Conservation (phyloP, 2,113 vertebrate genomes). For the Acanthisitta chloris region DNA sequence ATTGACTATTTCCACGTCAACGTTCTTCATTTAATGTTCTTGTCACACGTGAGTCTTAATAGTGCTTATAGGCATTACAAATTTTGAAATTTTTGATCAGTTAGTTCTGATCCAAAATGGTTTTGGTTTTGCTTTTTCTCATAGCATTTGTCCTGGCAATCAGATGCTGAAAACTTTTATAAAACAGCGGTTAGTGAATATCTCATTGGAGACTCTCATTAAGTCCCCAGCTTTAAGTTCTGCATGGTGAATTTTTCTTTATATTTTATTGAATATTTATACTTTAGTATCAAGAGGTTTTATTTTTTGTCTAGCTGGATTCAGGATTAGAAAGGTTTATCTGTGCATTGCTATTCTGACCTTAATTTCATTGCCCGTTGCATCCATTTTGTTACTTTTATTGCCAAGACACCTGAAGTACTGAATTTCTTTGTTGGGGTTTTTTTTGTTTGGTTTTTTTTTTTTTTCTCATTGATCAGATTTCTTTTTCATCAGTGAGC, state of each 20-base stretch:
- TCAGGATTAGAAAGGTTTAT: neutral
- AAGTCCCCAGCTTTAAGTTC: neutral
- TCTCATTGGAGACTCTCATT: neutral
- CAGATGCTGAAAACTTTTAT: neutral
- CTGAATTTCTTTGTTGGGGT: neutral
- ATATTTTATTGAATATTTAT: neutral
- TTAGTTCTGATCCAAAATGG: neutral
- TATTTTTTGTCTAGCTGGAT: neutral
- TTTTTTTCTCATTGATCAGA: neutral
- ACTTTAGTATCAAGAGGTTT: neutral
- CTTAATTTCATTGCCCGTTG: neutral
- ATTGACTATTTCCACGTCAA: neutral
- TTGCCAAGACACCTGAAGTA: neutral
- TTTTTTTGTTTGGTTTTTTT: neutral
- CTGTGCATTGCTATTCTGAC: neutral
- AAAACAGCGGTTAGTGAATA: neutral
- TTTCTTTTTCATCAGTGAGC: neutral
- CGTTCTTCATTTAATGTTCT: neutral
- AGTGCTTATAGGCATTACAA: neutral
- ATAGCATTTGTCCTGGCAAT: neutral
- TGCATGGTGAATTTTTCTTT: neutral
- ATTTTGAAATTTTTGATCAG: neutral
- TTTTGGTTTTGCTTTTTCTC: neutral
- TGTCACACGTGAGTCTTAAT: neutral
- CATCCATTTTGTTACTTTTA: neutral